Conservation (phyloP, 1,140 invertebrate species). For the Leptestheria dahalacensis region DNA sequence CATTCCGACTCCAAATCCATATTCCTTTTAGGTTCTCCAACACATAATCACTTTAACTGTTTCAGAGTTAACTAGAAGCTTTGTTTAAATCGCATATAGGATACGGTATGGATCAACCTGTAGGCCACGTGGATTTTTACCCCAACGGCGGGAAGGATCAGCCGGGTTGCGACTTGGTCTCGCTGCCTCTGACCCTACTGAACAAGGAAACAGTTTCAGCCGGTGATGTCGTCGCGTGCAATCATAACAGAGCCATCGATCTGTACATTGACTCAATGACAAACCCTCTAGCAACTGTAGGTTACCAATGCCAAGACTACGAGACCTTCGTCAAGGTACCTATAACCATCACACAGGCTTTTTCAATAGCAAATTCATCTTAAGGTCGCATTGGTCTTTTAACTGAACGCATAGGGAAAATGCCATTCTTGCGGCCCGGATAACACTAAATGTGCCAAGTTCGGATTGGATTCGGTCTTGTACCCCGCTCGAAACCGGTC, state of each 20-base stretch:
- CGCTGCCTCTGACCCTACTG: conserved; percentile 52
- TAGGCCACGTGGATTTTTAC: conserved; percentile 74
- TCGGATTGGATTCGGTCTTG: conserved; percentile 47
- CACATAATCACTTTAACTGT: not conserved
- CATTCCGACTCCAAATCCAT: conserved; percentile 74
- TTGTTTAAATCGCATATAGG: conserved; percentile 34
- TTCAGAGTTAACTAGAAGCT: conserved; percentile 3
- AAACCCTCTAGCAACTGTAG: conserved; percentile 59
- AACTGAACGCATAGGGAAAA: conserved; percentile 44
- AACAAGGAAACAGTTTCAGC: conserved; percentile 55
- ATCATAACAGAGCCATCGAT: conserved; percentile 71
- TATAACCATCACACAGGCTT: not conserved
- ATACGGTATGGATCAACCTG: conserved; percentile 68
- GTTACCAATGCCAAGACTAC: conserved; percentile 59
- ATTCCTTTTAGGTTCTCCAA: conserved; percentile 53
- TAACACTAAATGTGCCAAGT: conserved; percentile 53
- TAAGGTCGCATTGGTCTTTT: conserved; percentile 8
- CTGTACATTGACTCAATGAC: conserved; percentile 68
- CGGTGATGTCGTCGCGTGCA: conserved; percentile 65
- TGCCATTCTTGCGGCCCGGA: conserved; percentile 61
- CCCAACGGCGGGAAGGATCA: conserved; percentile 77
- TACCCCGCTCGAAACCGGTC: conserved; percentile 22
- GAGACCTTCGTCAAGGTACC: conserved; percentile 43
- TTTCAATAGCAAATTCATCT: not conserved
- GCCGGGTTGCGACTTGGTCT: conserved; percentile 57